These are phyloP conservation scores for Drosophila murphyi DNA, from an alignment of 1,140 invertebrate genomes.

Conservation along the genomic window DNA sequence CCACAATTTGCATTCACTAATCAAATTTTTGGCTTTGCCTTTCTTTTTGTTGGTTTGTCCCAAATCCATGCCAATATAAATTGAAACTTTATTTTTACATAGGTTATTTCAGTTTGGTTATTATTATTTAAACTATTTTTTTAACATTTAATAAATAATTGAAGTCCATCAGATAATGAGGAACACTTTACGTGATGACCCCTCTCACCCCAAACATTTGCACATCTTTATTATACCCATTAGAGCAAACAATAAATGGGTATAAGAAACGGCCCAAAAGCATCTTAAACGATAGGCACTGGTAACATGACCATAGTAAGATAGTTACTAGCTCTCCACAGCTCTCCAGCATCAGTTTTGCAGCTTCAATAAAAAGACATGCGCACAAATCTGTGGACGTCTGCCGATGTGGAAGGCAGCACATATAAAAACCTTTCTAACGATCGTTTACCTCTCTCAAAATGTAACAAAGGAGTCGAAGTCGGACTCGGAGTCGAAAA, in stretches of 20 bases:
- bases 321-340: conserved; percentile 49
- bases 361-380: conserved; percentile 78
- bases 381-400: conserved; percentile 73
- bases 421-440: conserved; percentile 81
- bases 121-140: too few relatives aligned
- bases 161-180: too few relatives aligned
- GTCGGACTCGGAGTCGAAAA: conserved; percentile 29
- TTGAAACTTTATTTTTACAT: too few relatives aligned
- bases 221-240: background rate
- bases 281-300: conserved; percentile 77
- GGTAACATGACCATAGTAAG: conserved; percentile 74
- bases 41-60: too few relatives aligned
- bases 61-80: too few relatives aligned
- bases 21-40: too few relatives aligned
- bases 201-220: background rate
- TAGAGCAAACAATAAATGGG: background rate
- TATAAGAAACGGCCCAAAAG: conserved; percentile 60
- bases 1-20: too few relatives aligned
- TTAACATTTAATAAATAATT: too few relatives aligned
- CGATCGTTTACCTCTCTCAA: conserved; percentile 82
- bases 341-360: conserved; percentile 32
- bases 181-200: too few relatives aligned
- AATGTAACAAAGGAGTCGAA: conserved; percentile 80
- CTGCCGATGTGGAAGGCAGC: conserved; percentile 49
- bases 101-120: too few relatives aligned